Evolutionary conservation across 2,113 vertebrate genomes (phyloP), one percentile per base, ranked within the genome.

Genomic region (Nesoenas mayeri): DNA sequence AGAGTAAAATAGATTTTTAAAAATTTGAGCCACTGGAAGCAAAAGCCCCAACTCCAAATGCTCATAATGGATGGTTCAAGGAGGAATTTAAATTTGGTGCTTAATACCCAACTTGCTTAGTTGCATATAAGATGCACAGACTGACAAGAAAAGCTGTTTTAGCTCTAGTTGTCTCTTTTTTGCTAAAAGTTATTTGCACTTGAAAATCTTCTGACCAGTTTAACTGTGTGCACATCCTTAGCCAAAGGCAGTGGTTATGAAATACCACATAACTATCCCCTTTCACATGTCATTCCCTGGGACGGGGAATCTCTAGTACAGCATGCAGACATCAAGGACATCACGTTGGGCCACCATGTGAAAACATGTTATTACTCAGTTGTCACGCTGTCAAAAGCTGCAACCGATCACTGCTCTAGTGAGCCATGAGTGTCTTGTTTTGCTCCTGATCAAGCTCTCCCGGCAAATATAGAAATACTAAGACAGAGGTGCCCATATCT

Each of bases 361-460:
- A 94, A 90, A 85, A 77, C 67, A 38, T 51, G n/a, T 31, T 77
- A 88, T 90, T 83, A 80, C 72, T 82, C 85, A 54, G 58, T 50
- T 85, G 91, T 80, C 91, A 90, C 0, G 0, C 62, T 94, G 85
- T 85, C 85, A 93, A 65, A 88, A 77, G 58, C 85, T 64, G 44
- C 79, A 65, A 79, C 50, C 36, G 28, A 51, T 92, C 75, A 54
- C 71, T 83, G 75, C 88, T 94, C 94, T 62, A 90, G 88, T 83
- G 94, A 93, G 94, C 92, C 75, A 80, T 70, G 66, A 90, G 82
- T 69, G 10, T 80, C 82, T 92, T 70, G 28, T 7, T 90, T 77
- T 83, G 50, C 53, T 91, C 60, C 53, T 78, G n/a, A 48, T 34
- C 50, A 60, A 44, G 29, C 36, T 73, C 48, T 80, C 24, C 32